Conservation (phyloP, 2,797 vertebrate species). For the Parauchenoglanis ngamensis region DNA sequence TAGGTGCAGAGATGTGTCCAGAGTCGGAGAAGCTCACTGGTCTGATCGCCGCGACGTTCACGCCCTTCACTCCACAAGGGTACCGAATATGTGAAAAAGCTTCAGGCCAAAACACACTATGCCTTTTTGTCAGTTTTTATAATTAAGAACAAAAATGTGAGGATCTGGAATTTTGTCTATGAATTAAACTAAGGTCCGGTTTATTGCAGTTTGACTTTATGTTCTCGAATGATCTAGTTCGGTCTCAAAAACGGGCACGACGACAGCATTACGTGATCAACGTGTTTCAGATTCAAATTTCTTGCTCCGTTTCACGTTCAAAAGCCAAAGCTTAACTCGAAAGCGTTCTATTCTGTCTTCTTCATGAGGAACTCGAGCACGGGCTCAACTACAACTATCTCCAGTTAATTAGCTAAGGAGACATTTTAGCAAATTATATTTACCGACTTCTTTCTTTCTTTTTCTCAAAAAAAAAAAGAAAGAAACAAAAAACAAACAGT, state of each 20-base stretch:
- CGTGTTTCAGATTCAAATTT: neutral
- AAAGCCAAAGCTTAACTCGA: neutral
- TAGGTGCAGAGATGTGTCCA: constrained; percentile 40
- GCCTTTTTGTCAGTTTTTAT: neutral
- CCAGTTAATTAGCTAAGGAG: neutral
- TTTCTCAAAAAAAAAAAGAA: neutral
- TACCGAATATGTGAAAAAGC: constrained; percentile 57
- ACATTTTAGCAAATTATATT: neutral
- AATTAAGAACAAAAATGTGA: neutral
- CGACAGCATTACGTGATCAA: neutral
- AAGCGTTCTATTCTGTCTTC: neutral
- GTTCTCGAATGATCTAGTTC: no score
- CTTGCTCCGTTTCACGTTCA: neutral
- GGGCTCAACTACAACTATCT: no score
- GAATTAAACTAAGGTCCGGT: neutral
- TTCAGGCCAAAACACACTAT: neutral
- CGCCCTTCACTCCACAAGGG: constrained; percentile 85
- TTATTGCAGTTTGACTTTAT: neutral
- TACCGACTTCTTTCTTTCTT: neutral
- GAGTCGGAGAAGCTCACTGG: constrained; percentile 73
- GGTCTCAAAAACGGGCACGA: no score
- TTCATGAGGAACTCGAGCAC: neutral
- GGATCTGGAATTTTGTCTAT: neutral
- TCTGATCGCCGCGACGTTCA: constrained; percentile 89
- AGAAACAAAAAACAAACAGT: no score